A percentile compares a stretch with the other conserved stretches of the same genome.
Evolutionary conservation across 2,797 vertebrate species (phyloP).

Genomic region (Hyperoplus lanceolatus): DNA sequence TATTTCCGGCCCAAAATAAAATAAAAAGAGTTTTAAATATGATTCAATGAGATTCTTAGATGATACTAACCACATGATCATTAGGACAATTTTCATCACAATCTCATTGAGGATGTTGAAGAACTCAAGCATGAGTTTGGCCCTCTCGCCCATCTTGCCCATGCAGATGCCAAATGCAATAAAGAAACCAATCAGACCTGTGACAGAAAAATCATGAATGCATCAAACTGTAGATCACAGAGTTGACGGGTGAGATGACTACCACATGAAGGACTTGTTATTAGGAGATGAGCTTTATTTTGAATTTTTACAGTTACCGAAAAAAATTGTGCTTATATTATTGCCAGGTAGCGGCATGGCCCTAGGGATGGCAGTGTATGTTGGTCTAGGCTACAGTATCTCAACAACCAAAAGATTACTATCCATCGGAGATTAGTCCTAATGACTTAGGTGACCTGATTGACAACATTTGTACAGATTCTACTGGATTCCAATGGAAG

Average conservation of each 20-base stretch:
- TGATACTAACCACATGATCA: slow-evolving; percentile 99
- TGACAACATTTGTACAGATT: too few species aligned
- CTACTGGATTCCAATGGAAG: not conserved
- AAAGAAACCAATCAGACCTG: slow-evolving; percentile 99
- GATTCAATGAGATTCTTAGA: slow-evolving; percentile 62
- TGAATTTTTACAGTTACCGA: slow-evolving; percentile 30
- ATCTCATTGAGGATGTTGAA: slow-evolving; percentile 99
- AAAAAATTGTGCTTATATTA: slow-evolving; percentile 13
- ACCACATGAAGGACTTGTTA: slow-evolving; percentile 12
- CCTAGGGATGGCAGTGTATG: not conserved
- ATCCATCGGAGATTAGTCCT: not conserved
- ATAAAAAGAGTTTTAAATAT: slow-evolving; percentile 56
- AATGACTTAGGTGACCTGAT: not conserved
- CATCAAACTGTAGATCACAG: slow-evolving; percentile 47
- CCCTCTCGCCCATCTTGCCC: slow-evolving; percentile 99
- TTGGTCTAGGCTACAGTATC: not conserved
- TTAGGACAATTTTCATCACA: slow-evolving; percentile 97
- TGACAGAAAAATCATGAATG: slow-evolving; percentile 64
- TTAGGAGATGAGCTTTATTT: slow-evolving; percentile 13
- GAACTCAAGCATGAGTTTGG: slow-evolving; percentile 98
- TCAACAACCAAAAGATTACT: slow-evolving; percentile 17
- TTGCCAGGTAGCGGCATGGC: not conserved
- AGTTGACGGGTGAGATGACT: slow-evolving; percentile 41
- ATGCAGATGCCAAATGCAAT: slow-evolving; percentile 99
- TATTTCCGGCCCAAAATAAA: slow-evolving; percentile 53